A percentile compares a stretch with the other conserved stretches of the same genome.
Conservation (phyloP, 2,113 vertebrate genomes). For the Rhinolophus sinicus region DNA sequence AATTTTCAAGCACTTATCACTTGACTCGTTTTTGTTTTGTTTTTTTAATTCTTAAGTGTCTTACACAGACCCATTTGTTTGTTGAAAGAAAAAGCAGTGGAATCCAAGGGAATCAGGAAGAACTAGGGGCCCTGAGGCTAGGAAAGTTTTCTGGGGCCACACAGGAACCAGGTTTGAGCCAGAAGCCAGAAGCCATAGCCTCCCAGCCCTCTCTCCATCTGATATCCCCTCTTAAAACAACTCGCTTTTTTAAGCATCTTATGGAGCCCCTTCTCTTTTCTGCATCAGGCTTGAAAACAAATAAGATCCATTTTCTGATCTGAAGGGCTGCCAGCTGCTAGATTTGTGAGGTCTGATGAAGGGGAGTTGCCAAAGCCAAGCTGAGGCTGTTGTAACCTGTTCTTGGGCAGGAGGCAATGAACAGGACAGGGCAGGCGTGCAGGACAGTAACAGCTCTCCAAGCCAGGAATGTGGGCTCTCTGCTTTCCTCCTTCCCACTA, state of each 20-base stretch:
- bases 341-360: background rate
- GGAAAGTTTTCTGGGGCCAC: background rate
- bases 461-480: background rate
- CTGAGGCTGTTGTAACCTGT: constrained; percentile 13
- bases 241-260: background rate
- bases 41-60: background rate
- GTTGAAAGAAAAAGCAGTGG: background rate
- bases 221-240: background rate
- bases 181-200: background rate
- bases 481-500: background rate
- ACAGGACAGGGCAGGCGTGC: background rate
- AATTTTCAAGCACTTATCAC: background rate
- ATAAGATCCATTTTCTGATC: constrained; percentile 17
- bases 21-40: background rate
- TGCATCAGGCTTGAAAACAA: constrained; percentile 32
- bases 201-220: background rate
- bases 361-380: background rate
- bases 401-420: background rate
- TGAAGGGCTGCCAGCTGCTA: background rate
- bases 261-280: background rate
- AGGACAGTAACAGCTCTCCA: background rate
- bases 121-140: background rate
- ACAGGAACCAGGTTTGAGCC: background rate
- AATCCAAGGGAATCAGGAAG: background rate
- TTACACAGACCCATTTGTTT: background rate